Evolutionary conservation across 2,797 vertebrate genomes (phyloP).

Genomic region (Tenualosa thibaudeaui): DNA sequence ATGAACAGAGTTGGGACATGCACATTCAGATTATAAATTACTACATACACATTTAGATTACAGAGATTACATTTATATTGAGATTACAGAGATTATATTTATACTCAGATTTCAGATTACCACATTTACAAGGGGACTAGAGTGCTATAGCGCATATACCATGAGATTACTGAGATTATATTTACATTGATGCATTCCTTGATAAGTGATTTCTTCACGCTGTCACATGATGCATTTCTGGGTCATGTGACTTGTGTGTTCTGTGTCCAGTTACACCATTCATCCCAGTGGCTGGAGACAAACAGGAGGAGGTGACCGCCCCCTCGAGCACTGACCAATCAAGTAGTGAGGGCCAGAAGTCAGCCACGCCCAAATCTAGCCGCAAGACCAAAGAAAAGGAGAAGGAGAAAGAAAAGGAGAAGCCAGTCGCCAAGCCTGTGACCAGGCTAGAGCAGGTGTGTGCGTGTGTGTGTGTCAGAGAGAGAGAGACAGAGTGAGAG

Average conservation of each 20-base stretch:
- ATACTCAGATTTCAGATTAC: too few relatives aligned
- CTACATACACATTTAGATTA: too few relatives aligned
- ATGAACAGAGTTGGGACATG: too few relatives aligned
- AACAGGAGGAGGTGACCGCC: slow-evolving; percentile 61
- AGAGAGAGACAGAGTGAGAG: background rate
- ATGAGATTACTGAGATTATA: too few relatives aligned
- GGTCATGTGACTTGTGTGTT: background rate
- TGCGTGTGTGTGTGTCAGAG: slow-evolving; percentile 25
- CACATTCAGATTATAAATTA: too few relatives aligned
- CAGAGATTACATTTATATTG: too few relatives aligned
- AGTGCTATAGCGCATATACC: too few relatives aligned
- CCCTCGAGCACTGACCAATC: slow-evolving; percentile 50
- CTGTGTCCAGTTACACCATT: slow-evolving; percentile 38
- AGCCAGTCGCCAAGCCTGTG: slow-evolving; percentile 62
- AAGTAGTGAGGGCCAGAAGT: slow-evolving; percentile 66
- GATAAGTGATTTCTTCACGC: background rate
- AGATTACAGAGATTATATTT: too few relatives aligned
- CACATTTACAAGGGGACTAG: too few relatives aligned
- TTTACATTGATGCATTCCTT: too few relatives aligned
- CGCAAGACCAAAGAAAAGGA: slow-evolving; percentile 75
- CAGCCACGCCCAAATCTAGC: slow-evolving; percentile 63
- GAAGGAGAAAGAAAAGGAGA: slow-evolving; percentile 54
- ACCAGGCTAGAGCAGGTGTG: slow-evolving; percentile 64
- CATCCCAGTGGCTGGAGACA: slow-evolving; percentile 56
- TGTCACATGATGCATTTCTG: background rate